A percentile compares a stretch with the other conserved stretches of the same genome.
Evolutionary conservation across 35 echinoderm and acorn worm species (phyloP).

Genomic region (Ophioderma brevispina): DNA sequence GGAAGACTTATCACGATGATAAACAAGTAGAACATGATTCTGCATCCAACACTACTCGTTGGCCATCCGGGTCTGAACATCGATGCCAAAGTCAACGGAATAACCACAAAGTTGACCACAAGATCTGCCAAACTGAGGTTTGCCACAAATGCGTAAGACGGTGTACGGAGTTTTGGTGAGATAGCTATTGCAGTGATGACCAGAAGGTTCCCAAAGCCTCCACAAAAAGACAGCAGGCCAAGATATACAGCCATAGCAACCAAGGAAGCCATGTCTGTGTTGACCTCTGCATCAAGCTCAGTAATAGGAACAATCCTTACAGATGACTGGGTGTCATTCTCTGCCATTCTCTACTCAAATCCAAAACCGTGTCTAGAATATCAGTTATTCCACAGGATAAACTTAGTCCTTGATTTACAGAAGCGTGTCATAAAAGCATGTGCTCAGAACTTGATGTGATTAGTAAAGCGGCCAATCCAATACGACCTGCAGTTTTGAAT

Average conservation of each 20-base stretch:
- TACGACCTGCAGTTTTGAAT: too few species aligned
- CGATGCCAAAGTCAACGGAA: slow-evolving; percentile 16
- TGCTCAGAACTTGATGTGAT: too few species aligned
- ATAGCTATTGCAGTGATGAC: slow-evolving; percentile 47
- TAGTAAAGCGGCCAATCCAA: too few species aligned
- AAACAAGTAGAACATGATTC: slow-evolving; percentile 44
- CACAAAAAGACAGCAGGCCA: slow-evolving; percentile 9
- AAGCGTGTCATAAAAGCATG: too few species aligned
- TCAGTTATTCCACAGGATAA: too few species aligned
- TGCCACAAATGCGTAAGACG: slow-evolving; percentile 32
- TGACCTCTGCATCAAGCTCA: too few species aligned
- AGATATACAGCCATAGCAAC: slow-evolving; percentile 15
- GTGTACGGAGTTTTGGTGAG: neutral
- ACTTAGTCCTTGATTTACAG: too few species aligned
- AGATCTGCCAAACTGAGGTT: slow-evolving; percentile 39
- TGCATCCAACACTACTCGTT: slow-evolving; percentile 14
- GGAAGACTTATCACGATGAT: slow-evolving; percentile 46
- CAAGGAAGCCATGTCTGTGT: neutral
- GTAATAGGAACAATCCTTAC: too few species aligned
- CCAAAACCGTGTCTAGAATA: too few species aligned
- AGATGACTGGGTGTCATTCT: too few species aligned
- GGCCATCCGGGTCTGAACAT: slow-evolving; percentile 25
- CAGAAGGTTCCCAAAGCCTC: slow-evolving; percentile 57
- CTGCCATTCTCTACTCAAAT: too few species aligned
- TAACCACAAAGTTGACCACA: slow-evolving; percentile 26